A percentile compares a stretch with the other conserved stretches of the same genome.
These are phyloP conservation scores for Hermaeophaga mercurialis DNA, from an alignment of 2,888 invertebrate genomes.

Conservation along the genomic window DNA sequence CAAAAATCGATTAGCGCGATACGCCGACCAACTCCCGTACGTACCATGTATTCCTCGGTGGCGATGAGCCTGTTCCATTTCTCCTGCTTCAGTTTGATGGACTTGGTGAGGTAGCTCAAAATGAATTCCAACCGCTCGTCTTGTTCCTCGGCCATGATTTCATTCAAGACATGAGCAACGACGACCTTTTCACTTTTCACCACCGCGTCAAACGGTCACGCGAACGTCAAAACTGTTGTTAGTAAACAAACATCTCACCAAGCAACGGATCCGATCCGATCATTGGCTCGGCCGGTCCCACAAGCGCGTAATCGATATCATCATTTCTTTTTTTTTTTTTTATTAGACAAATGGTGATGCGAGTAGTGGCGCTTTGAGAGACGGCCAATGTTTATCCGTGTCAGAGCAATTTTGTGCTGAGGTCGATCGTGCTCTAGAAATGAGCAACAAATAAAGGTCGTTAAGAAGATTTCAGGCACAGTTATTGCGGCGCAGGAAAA, in stretches of 20 bases:
- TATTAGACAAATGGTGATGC: neutral
- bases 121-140: constrained; percentile 82
- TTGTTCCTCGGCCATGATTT: constrained; percentile 54
- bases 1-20: too few relatives aligned
- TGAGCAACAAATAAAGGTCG: too few relatives aligned
- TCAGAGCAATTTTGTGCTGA: too few relatives aligned
- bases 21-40: too few relatives aligned
- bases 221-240: constrained; percentile 11
- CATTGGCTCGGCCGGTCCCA: neutral
- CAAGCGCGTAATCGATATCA: constrained; percentile 14
- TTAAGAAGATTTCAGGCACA: too few relatives aligned
- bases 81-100: constrained; percentile 81
- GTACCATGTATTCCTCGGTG: constrained; percentile 71
- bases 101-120: constrained; percentile 72
- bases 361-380: neutral
- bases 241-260: constrained; percentile 46
- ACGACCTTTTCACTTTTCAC: constrained; percentile 48
- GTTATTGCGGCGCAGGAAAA: too few relatives aligned
- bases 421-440: too few relatives aligned
- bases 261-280: constrained; percentile 39
- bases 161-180: neutral
- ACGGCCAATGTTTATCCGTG: neutral
- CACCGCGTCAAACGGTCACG: constrained; percentile 38
- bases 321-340: neutral
- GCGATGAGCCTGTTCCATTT: constrained; percentile 86